phyloP scores from a whole-genome alignment of 2,797 vertebrate genomes.

The Pelodytes ibericus region DNA sequence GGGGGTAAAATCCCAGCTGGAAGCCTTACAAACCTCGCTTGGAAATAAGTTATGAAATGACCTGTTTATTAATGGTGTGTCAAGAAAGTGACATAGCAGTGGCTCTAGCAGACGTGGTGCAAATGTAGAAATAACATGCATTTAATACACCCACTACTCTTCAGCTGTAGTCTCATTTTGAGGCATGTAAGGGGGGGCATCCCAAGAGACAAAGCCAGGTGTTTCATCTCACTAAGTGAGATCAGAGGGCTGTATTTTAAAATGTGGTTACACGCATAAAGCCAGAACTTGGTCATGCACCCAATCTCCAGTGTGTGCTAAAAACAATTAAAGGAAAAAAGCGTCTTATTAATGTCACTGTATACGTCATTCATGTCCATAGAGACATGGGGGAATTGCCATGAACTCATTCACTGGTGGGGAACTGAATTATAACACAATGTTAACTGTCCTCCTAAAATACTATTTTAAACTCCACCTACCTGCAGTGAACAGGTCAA shows the following conservation, averaged over 20 bases:
- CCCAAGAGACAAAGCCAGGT: slow-evolving; percentile 59
- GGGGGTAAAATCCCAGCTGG: slow-evolving; percentile 62
- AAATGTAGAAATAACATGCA: slow-evolving; percentile 68
- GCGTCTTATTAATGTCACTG: slow-evolving; percentile 53
- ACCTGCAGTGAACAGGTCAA: too few relatives aligned
- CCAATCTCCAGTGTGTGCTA: slow-evolving; percentile 53
- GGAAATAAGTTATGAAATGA: slow-evolving; percentile 78
- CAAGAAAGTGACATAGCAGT: slow-evolving; percentile 68
- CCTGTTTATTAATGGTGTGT: slow-evolving; percentile 74
- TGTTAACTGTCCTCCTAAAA: too few relatives aligned
- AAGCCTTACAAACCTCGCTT: slow-evolving; percentile 73
- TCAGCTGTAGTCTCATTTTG: slow-evolving; percentile 55
- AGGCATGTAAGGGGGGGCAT: not conserved
- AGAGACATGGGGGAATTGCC: not conserved
- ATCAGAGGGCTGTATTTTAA: slow-evolving; percentile 57
- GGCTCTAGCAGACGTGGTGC: slow-evolving; percentile 59
- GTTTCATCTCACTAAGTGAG: slow-evolving; percentile 70
- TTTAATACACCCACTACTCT: slow-evolving; percentile 59
- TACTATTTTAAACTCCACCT: too few relatives aligned
- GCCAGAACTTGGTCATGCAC: slow-evolving; percentile 44
- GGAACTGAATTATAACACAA: not conserved
- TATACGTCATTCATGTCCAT: slow-evolving; percentile 6
- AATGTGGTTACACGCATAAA: slow-evolving; percentile 46
- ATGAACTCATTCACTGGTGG: not conserved
- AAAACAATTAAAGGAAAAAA: slow-evolving; percentile 50